Evolutionary conservation across 92 coral and sea anemone genomes (phyloP).

Genomic region (Zoanthus gigantus): DNA sequence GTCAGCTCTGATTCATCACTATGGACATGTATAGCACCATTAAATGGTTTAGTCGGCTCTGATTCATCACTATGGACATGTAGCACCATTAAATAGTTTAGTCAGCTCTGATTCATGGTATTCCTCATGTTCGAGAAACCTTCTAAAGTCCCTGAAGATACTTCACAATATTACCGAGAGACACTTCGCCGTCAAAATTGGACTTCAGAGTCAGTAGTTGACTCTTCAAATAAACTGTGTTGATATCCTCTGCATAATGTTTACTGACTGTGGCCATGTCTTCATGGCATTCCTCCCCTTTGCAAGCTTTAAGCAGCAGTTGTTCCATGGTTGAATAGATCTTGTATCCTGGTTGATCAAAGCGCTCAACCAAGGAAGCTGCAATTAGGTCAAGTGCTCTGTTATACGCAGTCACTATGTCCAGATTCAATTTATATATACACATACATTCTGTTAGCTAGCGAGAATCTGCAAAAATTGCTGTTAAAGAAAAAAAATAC

Average conservation of each 20-base stretch:
- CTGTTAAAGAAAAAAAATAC: too few relatives aligned
- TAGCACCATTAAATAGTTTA: conserved; percentile 45
- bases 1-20: conserved; percentile 23
- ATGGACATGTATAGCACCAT: conserved; percentile 50
- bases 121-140: conserved; percentile 14
- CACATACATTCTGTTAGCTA: not conserved
- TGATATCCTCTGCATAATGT: conserved; percentile 10
- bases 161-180: conserved; percentile 12
- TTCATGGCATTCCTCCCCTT: conserved; percentile 11
- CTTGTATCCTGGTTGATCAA: conserved; percentile 17
- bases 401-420: conserved; percentile 26
- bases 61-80: conserved; percentile 47
- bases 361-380: conserved; percentile 3
- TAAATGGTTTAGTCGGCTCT: conserved; percentile 36
- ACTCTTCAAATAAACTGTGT: not conserved
- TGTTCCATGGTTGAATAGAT: conserved; percentile 19
- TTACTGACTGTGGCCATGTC: not conserved
- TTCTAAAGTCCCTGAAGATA: conserved; percentile 17
- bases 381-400: conserved; percentile 23
- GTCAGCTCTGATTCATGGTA: conserved; percentile 15
- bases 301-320: conserved; percentile 19
- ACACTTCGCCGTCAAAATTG: not conserved
- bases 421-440: not conserved
- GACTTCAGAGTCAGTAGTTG: not conserved
- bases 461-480: too few relatives aligned